Conservation (phyloP, 2,888 invertebrate genomes). For the Aporophyla nigra region DNA sequence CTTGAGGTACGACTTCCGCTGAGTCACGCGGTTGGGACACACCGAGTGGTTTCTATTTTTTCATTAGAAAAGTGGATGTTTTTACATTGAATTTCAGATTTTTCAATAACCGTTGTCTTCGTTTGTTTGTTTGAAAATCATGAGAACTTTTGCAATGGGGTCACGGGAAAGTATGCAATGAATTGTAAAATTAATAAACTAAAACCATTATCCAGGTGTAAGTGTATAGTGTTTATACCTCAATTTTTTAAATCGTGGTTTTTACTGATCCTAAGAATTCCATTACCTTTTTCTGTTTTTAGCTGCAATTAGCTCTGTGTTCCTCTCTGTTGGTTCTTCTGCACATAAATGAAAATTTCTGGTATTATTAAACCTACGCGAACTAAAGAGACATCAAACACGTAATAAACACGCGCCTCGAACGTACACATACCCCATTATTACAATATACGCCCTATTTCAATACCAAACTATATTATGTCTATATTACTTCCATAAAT, state of each 20-base stretch:
- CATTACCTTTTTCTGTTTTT: too few relatives aligned
- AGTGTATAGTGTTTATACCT: background rate
- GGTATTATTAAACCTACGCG: background rate
- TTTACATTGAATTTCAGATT: conserved; percentile 1
- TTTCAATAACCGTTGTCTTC: background rate
- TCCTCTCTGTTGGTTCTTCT: too few relatives aligned
- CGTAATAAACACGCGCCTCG: background rate
- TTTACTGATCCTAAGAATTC: background rate
- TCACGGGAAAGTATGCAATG: too few relatives aligned
- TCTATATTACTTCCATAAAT: conserved; percentile 30
- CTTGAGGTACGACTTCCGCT: conserved; percentile 73
- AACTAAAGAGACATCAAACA: background rate
- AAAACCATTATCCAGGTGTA: background rate
- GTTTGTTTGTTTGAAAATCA: background rate
- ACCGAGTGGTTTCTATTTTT: conserved; percentile 51
- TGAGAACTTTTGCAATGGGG: background rate
- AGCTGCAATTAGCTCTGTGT: background rate
- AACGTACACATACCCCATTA: background rate
- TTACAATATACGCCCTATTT: background rate
- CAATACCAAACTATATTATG: conserved; percentile 3
- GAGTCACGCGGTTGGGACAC: conserved; percentile 71
- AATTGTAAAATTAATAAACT: background rate
- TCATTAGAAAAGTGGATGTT: background rate
- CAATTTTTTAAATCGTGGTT: too few relatives aligned
- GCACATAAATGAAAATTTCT: background rate